Conservation (phyloP, 2,113 vertebrate species). For the Halichoeres trimaculatus region DNA sequence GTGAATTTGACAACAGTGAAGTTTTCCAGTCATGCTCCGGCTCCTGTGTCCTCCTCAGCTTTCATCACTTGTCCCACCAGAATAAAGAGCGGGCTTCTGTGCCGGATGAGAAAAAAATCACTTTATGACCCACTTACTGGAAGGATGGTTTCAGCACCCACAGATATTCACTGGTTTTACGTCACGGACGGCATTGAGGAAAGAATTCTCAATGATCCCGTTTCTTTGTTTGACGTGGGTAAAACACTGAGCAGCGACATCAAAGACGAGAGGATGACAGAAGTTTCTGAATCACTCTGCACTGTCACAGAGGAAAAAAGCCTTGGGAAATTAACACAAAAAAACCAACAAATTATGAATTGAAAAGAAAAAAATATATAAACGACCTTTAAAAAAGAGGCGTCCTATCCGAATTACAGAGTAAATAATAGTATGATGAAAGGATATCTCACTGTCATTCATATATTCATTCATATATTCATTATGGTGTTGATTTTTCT, state of each 20-base stretch:
- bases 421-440: too few species aligned
- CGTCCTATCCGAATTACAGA: too few species aligned
- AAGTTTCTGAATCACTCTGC: background rate
- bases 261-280: background rate
- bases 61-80: conserved; percentile 9
- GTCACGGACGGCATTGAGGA: background rate
- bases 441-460: too few species aligned
- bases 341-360: too few species aligned
- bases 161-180: conserved; percentile 9
- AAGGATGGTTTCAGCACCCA: conserved; percentile 12
- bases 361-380: too few species aligned
- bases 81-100: conserved; percentile 11
- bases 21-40: conserved; percentile 1
- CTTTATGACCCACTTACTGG: conserved; percentile 11
- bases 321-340: background rate
- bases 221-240: background rate
- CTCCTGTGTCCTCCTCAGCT: conserved; percentile 11
- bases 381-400: too few species aligned
- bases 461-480: too few species aligned
- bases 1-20: conserved; percentile 27
- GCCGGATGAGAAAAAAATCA: background rate
- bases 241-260: background rate
- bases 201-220: background rate
- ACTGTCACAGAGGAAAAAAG: background rate
- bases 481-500: too few species aligned